A percentile compares a stretch with the other conserved stretches of the same genome.
Evolutionary conservation across 1,140 invertebrate genomes (phyloP).

Genomic region (Hestina assimilis): DNA sequence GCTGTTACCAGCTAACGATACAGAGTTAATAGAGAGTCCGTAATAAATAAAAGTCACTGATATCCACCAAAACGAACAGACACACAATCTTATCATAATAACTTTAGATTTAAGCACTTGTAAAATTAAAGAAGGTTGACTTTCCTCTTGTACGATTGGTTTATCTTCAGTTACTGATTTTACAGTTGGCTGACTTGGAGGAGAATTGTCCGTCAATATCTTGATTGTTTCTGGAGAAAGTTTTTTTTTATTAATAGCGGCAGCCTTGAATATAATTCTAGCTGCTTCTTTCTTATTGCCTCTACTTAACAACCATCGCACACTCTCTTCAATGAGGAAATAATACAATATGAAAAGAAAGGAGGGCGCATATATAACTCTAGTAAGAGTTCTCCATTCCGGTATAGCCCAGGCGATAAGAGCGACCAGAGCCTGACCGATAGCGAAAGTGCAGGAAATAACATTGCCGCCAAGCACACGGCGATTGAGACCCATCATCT

Average conservation of each 20-base stretch:
- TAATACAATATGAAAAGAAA: slow-evolving; percentile 82
- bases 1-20: slow-evolving; percentile 28
- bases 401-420: slow-evolving; percentile 83
- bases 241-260: slow-evolving; percentile 80
- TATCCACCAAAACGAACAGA: slow-evolving; percentile 30
- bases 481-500: slow-evolving; percentile 85
- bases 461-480: slow-evolving; percentile 85
- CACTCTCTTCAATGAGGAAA: slow-evolving; percentile 81
- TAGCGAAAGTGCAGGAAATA: slow-evolving; percentile 84
- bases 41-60: slow-evolving; percentile 27
- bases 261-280: slow-evolving; percentile 80
- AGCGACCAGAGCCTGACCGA: slow-evolving; percentile 85
- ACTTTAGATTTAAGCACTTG: slow-evolving; percentile 80
- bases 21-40: slow-evolving; percentile 26
- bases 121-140: not conserved
- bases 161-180: not conserved
- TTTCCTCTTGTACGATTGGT: no score
- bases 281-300: slow-evolving; percentile 83
- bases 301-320: slow-evolving; percentile 79
- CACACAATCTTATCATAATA: slow-evolving; percentile 68
- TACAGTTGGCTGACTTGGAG: not conserved
- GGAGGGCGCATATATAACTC: slow-evolving; percentile 79
- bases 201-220: slow-evolving; percentile 41
- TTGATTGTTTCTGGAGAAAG: slow-evolving; percentile 52
- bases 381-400: slow-evolving; percentile 86